phyloP scores from a whole-genome alignment of 1,140 invertebrate species.

The Antheraea pernyi region DNA sequence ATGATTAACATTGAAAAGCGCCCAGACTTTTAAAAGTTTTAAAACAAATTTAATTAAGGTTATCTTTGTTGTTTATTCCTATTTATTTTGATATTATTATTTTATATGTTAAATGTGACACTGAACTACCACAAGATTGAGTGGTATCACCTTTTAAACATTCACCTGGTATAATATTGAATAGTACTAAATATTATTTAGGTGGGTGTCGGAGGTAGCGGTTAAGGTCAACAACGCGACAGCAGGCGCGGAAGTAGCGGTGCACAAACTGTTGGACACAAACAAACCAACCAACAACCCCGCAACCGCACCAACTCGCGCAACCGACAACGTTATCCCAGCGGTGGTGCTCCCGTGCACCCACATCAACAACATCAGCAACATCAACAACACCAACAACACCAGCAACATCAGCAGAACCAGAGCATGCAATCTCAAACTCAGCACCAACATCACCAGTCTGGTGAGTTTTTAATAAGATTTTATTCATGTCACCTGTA shows the following conservation, averaged over 20 bases:
- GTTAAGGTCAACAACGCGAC: constrained; percentile 37
- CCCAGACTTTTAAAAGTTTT: too few species aligned
- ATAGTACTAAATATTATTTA: constrained; percentile 8
- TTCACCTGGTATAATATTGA: neutral
- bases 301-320: constrained; percentile 54
- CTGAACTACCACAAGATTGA: too few species aligned
- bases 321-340: constrained; percentile 59
- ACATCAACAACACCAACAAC: constrained; percentile 46
- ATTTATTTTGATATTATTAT: too few species aligned
- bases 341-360: constrained; percentile 54
- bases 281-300: constrained; percentile 25
- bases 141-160: too few species aligned
- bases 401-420: constrained; percentile 34
- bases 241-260: constrained; percentile 41
- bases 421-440: constrained; percentile 56
- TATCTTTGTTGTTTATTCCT: too few species aligned
- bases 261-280: constrained; percentile 51
- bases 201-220: constrained; percentile 44
- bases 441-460: constrained; percentile 40
- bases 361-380: constrained; percentile 59
- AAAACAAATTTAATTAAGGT: too few species aligned
- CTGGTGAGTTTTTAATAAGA: neutral
- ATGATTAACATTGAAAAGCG: too few species aligned
- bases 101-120: too few species aligned
- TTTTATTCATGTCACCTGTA: too few species aligned